Evolutionary conservation across 2,113 vertebrate genomes (phyloP).

Genomic region (Ciconia boyciana): DNA sequence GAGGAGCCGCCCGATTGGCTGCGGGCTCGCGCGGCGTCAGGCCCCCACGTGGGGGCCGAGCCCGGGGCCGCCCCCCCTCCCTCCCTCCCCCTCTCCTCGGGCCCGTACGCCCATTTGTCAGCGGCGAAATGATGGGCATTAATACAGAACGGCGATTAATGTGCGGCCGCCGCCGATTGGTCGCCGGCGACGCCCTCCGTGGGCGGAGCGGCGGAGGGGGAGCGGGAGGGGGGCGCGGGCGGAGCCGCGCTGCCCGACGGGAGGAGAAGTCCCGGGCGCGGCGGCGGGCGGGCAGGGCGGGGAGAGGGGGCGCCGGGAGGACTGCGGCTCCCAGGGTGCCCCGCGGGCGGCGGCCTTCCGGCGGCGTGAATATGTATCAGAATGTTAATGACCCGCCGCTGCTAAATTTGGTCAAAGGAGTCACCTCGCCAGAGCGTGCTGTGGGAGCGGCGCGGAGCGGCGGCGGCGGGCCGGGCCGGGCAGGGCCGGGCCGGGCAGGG

Average conservation of each 20-base stretch:
- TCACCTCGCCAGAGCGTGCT: slow-evolving; percentile 76
- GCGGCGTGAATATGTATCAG: slow-evolving; percentile 83
- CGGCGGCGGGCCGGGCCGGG: not conserved
- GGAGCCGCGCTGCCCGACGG: slow-evolving; percentile 20
- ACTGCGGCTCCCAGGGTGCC: slow-evolving; percentile 75
- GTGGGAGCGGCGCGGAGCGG: slow-evolving; percentile 64
- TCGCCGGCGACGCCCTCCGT: slow-evolving; percentile 7
- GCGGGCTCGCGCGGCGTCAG: not conserved
- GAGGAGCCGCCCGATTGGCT: slow-evolving; percentile 4
- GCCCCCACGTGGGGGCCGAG: slow-evolving; percentile 75
- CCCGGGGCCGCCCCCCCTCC: not conserved
- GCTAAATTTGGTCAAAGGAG: slow-evolving; percentile 87
- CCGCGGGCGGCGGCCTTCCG: not conserved
- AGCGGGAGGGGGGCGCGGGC: not conserved
- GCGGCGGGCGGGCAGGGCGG: rapidly evolving
- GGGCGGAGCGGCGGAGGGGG: not conserved
- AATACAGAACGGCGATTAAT: slow-evolving; percentile 70
- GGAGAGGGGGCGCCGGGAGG: rapidly evolving
- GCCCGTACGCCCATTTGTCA: slow-evolving; percentile 69
- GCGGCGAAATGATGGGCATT: slow-evolving; percentile 72
- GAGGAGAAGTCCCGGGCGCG: slow-evolving; percentile 53
- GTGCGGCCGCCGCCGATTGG: slow-evolving; percentile 71
- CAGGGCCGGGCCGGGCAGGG: not conserved
- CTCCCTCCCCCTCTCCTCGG: not conserved
- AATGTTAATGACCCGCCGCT: slow-evolving; percentile 82